Percentiles rank a stretch among this genome's conserved stretches.
These are phyloP conservation scores for Rhaphigaster nebulosa DNA, from an alignment of 2,888 invertebrate species.

Conservation along the genomic window DNA sequence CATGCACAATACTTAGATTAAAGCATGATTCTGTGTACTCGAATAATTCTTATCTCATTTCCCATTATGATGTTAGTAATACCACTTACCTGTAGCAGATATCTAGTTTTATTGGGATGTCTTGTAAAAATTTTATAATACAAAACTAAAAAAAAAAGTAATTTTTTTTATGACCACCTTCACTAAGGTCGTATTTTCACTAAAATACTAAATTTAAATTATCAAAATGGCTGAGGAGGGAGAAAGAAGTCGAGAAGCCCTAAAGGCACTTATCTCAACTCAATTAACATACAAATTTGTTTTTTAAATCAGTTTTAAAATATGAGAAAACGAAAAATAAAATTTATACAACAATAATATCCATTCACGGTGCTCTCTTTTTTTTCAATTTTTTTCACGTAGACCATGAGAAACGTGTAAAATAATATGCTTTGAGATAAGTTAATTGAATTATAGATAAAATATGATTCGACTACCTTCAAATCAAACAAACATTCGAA, in stretches of 20 bases:
- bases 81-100: constrained; percentile 1
- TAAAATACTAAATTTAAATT: no score
- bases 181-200: no score
- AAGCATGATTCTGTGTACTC: background rate
- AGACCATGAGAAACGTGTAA: background rate
- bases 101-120: background rate
- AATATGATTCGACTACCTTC: background rate
- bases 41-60: constrained; percentile 28
- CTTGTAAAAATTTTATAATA: background rate
- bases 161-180: no score
- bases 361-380: no score
- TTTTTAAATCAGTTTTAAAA: no score
- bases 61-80: constrained; percentile 47
- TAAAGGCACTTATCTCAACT: no score
- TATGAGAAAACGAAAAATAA: no score
- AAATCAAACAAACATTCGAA: background rate
- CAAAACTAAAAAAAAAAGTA: background rate
- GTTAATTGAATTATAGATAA: background rate
- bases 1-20: constrained; percentile 14
- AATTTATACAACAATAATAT: no score
- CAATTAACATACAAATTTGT: no score
- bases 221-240: no score
- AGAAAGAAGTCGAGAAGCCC: no score
- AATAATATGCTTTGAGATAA: background rate
- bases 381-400: no score